A percentile compares a stretch with the other conserved stretches of the same genome.
Conservation (phyloP, 1,140 invertebrate species). For the Charaxes varanes region DNA sequence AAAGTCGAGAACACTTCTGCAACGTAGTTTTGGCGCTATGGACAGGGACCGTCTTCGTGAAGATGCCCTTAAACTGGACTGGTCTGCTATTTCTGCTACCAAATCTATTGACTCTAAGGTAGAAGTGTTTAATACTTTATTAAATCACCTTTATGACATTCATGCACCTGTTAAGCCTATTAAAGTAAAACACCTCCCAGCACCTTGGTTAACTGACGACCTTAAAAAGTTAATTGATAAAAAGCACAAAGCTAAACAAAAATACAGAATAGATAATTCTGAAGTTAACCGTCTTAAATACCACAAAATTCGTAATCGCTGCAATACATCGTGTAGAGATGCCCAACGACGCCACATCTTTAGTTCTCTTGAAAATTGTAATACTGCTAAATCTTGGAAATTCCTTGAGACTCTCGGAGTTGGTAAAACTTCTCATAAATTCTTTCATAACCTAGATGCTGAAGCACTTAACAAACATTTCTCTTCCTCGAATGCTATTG, state of each 20-base stretch:
- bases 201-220: too few species aligned
- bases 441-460: too few species aligned
- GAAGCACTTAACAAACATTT: too few species aligned
- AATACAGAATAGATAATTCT: background rate
- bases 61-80: background rate
- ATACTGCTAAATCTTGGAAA: too few species aligned
- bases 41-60: background rate
- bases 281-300: background rate
- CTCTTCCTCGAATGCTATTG: too few species aligned
- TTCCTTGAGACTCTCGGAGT: too few species aligned
- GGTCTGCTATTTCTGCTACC: background rate
- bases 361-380: too few species aligned
- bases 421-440: too few species aligned
- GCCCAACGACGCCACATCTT: too few species aligned
- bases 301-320: too few species aligned
- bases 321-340: too few species aligned
- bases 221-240: background rate
- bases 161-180: background rate
- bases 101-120: background rate
- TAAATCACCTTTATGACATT: background rate
- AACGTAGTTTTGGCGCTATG: background rate
- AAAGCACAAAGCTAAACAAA: background rate
- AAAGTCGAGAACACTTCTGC: conserved; percentile 1
- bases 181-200: background rate
- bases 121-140: background rate